These are phyloP conservation scores for Mesopsocus fuscifrons DNA, from an alignment of 2,888 invertebrate species.

Conservation along the genomic window DNA sequence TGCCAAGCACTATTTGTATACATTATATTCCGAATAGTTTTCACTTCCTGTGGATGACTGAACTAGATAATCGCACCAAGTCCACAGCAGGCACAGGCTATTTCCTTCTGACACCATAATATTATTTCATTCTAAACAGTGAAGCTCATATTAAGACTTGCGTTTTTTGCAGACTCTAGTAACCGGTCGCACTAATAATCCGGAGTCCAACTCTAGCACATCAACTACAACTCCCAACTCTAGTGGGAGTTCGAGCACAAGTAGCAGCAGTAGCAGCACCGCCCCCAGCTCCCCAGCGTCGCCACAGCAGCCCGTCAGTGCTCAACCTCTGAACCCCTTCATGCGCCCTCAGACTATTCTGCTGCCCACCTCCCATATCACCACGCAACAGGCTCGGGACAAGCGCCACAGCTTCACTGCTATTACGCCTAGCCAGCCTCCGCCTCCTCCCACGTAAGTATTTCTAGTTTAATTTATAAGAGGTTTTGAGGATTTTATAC, in stretches of 20 bases:
- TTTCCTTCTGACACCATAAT: no score
- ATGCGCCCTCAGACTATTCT: constrained; percentile 12
- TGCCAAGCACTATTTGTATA: no score
- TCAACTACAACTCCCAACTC: constrained; percentile 42
- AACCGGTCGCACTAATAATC: no score
- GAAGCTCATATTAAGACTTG: no score
- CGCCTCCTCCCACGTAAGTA: constrained; percentile 9
- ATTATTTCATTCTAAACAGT: no score
- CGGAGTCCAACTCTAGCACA: background rate
- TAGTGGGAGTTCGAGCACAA: constrained; percentile 36
- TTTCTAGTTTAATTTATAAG: background rate
- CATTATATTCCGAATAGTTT: no score
- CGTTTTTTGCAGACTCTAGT: no score
- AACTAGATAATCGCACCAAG: no score
- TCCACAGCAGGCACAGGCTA: no score
- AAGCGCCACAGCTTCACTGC: constrained; percentile 40
- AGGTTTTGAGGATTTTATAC: no score
- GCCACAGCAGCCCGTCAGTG: constrained; percentile 24
- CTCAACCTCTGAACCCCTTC: constrained; percentile 16
- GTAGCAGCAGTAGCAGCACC: constrained; percentile 53
- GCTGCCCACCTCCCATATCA: background rate
- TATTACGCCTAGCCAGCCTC: constrained; percentile 18
- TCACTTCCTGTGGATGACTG: no score
- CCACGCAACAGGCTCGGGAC: constrained; percentile 20
- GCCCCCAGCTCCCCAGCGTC: constrained; percentile 55